phyloP scores from a whole-genome alignment of 2,113 vertebrate genomes.

The Rhizomys pruinosus region DNA sequence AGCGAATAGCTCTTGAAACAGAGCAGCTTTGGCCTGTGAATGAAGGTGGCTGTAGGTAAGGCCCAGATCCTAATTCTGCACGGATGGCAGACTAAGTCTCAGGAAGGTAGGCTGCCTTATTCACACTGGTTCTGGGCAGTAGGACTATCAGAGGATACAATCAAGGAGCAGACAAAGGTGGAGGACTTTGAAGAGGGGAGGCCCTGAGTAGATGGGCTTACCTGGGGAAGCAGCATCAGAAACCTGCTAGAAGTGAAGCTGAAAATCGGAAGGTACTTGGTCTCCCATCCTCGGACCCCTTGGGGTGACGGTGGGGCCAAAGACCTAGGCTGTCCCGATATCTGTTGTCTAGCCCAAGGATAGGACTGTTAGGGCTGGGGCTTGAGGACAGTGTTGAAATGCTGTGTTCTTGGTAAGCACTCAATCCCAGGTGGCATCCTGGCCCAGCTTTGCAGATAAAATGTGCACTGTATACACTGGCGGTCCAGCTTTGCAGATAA shows the following conservation, averaged over 20 bases:
- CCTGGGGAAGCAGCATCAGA: not conserved
- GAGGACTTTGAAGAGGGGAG: not conserved
- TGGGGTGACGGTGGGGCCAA: rapidly evolving
- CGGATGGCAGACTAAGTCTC: not conserved
- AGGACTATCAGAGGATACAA: not conserved
- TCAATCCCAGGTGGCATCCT: not conserved
- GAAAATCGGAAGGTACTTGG: not conserved
- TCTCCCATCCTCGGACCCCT: not conserved
- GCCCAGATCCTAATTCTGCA: not conserved
- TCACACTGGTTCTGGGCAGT: not conserved
- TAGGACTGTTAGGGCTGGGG: not conserved
- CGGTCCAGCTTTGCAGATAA: not conserved
- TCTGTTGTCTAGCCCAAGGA: not conserved
- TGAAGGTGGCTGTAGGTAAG: slow-evolving; percentile 10
- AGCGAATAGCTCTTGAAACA: slow-evolving; percentile 62
- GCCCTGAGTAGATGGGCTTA: not conserved
- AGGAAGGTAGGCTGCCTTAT: not conserved
- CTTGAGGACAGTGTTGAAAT: not conserved
- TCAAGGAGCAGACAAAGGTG: too few relatives aligned
- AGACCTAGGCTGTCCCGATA: not conserved
- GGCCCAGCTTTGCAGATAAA: not conserved
- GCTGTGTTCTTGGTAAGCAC: not conserved
- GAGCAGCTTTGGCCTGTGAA: not conserved
- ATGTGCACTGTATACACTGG: not conserved
- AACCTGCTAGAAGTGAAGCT: not conserved